Conservation (phyloP, 2,888 invertebrate species). For the Hanleya hanleyi region DNA sequence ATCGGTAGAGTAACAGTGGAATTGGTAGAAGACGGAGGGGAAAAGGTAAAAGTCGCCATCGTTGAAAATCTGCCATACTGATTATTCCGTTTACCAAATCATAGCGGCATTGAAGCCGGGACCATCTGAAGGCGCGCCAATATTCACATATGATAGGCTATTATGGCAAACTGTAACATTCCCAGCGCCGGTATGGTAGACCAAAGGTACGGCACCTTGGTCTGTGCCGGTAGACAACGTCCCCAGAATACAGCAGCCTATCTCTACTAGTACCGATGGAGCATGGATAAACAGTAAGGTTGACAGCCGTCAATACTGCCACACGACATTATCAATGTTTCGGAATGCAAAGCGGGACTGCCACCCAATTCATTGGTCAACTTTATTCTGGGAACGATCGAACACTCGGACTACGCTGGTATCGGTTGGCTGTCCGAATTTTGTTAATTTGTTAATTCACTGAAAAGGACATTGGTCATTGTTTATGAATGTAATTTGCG, state of each 20-base stretch:
- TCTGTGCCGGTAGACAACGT: too few relatives aligned
- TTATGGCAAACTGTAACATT: too few relatives aligned
- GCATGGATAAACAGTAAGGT: too few relatives aligned
- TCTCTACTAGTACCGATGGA: too few relatives aligned
- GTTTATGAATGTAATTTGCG: slow-evolving; percentile 10
- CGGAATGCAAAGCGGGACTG: neutral
- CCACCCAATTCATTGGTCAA: slow-evolving; percentile 2
- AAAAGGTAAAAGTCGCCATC: neutral
- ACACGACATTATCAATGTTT: neutral
- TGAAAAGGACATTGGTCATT: neutral
- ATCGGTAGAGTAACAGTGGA: neutral
- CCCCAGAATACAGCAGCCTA: too few relatives aligned
- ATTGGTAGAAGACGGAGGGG: neutral
- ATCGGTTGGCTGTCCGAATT: neutral
- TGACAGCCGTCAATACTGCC: neutral
- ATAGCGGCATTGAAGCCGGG: neutral
- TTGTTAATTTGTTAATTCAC: slow-evolving; percentile 10
- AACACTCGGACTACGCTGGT: neutral
- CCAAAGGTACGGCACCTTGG: too few relatives aligned
- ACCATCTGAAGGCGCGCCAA: neutral
- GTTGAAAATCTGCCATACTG: neutral
- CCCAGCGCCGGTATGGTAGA: too few relatives aligned
- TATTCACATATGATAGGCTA: neutral
- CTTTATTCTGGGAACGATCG: slow-evolving; percentile 2
- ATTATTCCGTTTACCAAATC: neutral